These are phyloP conservation scores for Diprion similis DNA, from an alignment of 1,140 invertebrate genomes.

Conservation along the genomic window DNA sequence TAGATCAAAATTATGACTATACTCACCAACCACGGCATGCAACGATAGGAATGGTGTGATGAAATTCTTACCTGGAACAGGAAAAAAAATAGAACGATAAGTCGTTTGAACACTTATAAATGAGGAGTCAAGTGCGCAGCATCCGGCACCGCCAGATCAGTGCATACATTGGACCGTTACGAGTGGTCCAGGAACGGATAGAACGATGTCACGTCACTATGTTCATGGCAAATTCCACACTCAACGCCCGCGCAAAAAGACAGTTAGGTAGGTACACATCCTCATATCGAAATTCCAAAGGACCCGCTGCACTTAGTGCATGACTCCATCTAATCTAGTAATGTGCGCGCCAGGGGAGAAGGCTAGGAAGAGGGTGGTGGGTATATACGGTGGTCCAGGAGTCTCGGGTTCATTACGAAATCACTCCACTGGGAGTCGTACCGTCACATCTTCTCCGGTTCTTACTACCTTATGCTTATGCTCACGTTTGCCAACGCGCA, in stretches of 20 bases:
- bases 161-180: no score
- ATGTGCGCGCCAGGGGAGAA: constrained; percentile 28
- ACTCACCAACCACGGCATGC: no score
- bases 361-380: constrained; percentile 41
- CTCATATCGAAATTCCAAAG: constrained; percentile 2
- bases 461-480: constrained; percentile 34
- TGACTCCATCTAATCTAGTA: constrained; percentile 40
- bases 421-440: constrained; percentile 49
- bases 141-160: no score
- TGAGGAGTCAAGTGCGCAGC: no score
- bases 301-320: constrained; percentile 23
- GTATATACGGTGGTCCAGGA: constrained; percentile 27
- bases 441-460: constrained; percentile 41
- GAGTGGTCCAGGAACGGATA: no score
- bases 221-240: no score
- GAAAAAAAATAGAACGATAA: not conserved
- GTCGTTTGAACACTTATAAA: no score
- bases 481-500: not conserved
- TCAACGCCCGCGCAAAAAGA: no score
- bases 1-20: no score
- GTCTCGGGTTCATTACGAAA: constrained; percentile 52
- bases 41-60: not conserved
- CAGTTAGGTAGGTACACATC: no score
- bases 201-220: no score
- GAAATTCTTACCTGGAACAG: constrained; percentile 23